Evolutionary conservation across 1,140 invertebrate genomes (phyloP), one percentile per base, ranked within the genome.

Genomic region (Lepidurus couesii): DNA sequence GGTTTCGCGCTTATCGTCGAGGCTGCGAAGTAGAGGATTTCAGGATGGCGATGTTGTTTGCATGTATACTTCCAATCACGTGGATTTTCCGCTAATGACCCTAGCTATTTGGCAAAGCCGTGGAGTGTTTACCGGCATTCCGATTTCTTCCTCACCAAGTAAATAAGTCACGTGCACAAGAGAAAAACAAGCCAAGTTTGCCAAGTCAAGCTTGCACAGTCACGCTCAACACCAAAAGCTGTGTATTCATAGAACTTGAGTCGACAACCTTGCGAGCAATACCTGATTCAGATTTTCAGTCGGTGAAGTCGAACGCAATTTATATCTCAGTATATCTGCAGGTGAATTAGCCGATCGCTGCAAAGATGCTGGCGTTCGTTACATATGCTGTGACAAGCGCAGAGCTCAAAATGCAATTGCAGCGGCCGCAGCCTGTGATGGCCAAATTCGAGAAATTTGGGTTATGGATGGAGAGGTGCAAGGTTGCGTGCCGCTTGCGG

Each of bases 1-100:
- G 7, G 53, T 78, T 11, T 43, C 34, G 9, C 53, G 44, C 13
- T n/a, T 78, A 21, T 34, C 77, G 10, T 74, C 77, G 9, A 53
- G 53, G 10, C 26, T 78, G 8, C 53, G 73, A 13, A 78, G 1
- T n/a, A 73, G 77, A 78, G 77, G 65, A 65, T 78, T 78, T 9
- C 44, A 42, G n/a, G 34, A 21, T 42, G 77, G 42, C 21, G 77
- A 78, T 44, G 74, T 8, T 34, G 26, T 78, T 42, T 26, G 42
- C 53, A 0, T 78, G 10, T 74, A 43, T 9, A 21, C 44, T 7
- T 13, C 47, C 77, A 78, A 78, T 44, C 44, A 42, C 34, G 43
- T 74, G 21, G 77, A 78, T 10, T 26, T 74, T 65, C 77, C 77
- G 10, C 42, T 78, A 9, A 13, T 73, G 47, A 8, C n/a, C 8